Evolutionary conservation across 2,797 vertebrate species (phyloP), one percentile per base, ranked within the genome.

Genomic region (Peromyscus nudipes): DNA sequence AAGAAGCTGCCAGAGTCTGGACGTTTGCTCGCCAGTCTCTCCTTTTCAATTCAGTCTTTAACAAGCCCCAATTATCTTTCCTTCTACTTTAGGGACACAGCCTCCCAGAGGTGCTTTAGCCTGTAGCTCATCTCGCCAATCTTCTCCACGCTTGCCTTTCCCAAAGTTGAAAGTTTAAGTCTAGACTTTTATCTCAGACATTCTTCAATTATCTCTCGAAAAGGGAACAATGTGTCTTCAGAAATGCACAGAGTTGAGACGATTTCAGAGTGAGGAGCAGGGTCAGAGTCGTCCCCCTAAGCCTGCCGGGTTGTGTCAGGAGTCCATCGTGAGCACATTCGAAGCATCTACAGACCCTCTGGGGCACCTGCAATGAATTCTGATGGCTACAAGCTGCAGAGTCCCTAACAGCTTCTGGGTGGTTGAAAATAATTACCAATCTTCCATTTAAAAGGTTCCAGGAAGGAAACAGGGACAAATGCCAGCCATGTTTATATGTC

Each of bases 391-490:
- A 86, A 92, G 92, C 82, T 91, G 71, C 6, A 1, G 79, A 75
- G 49, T 34, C 93, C 87, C 82, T 76, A 79, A 91, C 25, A 94
- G 69, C 62, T 96, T 76, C 25, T 34, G 80, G 12, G 43, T 86
- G 92, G 81, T 94, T 94, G 91, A 86, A 82, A 89, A 77, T 86
- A 69, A 92, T 91, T 69, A 91, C 37, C 90, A 95, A 96, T 31
- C 82, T 97, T 93, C 52, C 67, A 91, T 71, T 85, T 85, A 88
- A 96, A 92, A 96, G 40, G 80, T 34, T 55, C 92, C 64, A 86
- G 89, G 71, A 80, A 87, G 95, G 94, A 88, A 82, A 81, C 0
- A 17, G 67, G 91, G 67, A 94, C 87, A 86, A 37, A 88, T 31
- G 64, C 87, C 87, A 90, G 57, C 37, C 77, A 43, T 84, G 75